Evolutionary conservation across 2,113 vertebrate genomes (phyloP).

Genomic region (Papio anubis): DNA sequence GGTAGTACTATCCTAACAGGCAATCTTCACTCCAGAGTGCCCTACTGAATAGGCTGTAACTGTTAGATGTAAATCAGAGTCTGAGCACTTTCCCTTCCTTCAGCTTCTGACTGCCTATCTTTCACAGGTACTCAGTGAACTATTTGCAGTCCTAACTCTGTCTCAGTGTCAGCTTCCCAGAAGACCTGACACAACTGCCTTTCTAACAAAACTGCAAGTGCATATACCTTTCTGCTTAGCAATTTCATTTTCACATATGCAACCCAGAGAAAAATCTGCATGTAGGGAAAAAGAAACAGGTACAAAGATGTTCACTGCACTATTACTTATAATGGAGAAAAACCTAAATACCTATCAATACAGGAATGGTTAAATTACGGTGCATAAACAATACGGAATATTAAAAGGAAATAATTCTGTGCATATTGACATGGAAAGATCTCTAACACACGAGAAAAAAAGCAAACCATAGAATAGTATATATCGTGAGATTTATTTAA

Average conservation of each 20-base stretch:
- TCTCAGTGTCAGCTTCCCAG: not conserved
- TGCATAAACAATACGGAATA: not conserved
- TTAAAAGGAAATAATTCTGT: not conserved
- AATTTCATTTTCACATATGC: not conserved
- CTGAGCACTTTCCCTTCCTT: not conserved
- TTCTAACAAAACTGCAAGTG: not conserved
- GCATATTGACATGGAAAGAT: not conserved
- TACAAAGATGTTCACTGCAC: not conserved
- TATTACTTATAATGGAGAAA: not conserved
- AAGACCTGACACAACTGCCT: not conserved
- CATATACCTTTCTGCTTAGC: not conserved
- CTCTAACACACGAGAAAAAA: constrained; percentile 9
- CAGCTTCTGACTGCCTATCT: not conserved
- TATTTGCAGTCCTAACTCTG: not conserved
- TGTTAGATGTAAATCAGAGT: not conserved
- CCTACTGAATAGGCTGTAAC: not conserved
- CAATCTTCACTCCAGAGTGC: not conserved
- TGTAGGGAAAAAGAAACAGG: not conserved
- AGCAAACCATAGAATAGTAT: not conserved
- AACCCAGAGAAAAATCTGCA: not conserved
- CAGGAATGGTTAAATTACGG: not conserved
- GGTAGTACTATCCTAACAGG: not conserved
- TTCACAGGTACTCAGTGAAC: not conserved
- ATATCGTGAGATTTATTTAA: not conserved
- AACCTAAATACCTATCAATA: not conserved